Conservation (phyloP, 2,888 invertebrate species). For the Sphinx pinastri region DNA sequence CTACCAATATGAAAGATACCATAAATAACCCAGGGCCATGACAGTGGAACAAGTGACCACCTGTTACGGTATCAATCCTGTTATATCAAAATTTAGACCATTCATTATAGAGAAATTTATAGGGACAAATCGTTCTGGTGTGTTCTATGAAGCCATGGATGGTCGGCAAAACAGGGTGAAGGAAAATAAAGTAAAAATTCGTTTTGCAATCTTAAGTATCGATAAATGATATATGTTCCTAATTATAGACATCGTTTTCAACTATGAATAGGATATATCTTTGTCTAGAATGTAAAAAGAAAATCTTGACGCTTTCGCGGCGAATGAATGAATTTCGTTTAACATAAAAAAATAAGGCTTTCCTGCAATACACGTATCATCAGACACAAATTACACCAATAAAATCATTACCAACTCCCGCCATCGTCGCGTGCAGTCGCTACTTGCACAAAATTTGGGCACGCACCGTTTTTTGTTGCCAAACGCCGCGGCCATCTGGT, state of each 20-base stretch:
- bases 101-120: slow-evolving; percentile 80
- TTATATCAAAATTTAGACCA: slow-evolving; percentile 69
- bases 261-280: too few species aligned
- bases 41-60: slow-evolving; percentile 64
- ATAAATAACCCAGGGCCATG: slow-evolving; percentile 53
- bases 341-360: not conserved
- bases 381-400: slow-evolving; percentile 2
- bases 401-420: slow-evolving; percentile 12
- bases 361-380: not conserved
- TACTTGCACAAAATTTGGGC: slow-evolving; percentile 72
- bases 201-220: not conserved
- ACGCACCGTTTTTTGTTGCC: slow-evolving; percentile 80
- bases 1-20: slow-evolving; percentile 34
- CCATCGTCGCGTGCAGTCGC: slow-evolving; percentile 47
- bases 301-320: too few species aligned
- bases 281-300: too few species aligned
- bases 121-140: slow-evolving; percentile 68
- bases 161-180: slow-evolving; percentile 47
- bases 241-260: too few species aligned
- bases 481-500: slow-evolving; percentile 81
- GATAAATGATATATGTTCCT: too few species aligned
- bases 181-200: too few species aligned
- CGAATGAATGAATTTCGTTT: too few species aligned
- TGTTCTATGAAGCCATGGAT: slow-evolving; percentile 55
- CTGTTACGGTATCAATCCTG: slow-evolving; percentile 73